Conservation (phyloP, 2,888 invertebrate species). For the Cybosia mesomella region DNA sequence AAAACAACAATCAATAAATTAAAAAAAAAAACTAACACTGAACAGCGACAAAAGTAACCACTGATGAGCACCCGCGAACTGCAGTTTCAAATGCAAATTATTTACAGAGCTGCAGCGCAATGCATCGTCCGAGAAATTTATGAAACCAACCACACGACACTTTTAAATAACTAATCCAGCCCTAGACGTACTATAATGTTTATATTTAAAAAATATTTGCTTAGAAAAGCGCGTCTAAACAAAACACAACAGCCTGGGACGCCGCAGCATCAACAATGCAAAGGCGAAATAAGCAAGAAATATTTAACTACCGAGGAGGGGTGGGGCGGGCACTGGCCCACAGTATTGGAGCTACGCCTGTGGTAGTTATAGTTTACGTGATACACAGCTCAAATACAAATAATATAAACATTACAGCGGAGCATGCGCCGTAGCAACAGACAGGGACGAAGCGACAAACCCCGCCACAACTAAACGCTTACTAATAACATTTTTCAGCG, state of each 20-base stretch:
- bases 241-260: constrained; percentile 85
- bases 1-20: constrained; percentile 64
- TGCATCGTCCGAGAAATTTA: constrained; percentile 68
- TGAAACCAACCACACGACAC: constrained; percentile 40
- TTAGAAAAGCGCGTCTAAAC: constrained; percentile 79
- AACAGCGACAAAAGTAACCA: constrained; percentile 80
- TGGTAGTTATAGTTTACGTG: constrained; percentile 88
- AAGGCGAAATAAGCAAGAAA: constrained; percentile 88
- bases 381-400: constrained; percentile 88
- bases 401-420: constrained; percentile 87
- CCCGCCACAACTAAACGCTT: constrained; percentile 46
- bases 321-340: constrained; percentile 83
- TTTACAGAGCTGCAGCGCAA: constrained; percentile 77
- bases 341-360: constrained; percentile 87
- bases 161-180: constrained; percentile 35
- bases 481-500: constrained; percentile 43
- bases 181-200: constrained; percentile 48
- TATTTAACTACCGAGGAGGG: constrained; percentile 86
- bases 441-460: constrained; percentile 71
- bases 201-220: constrained; percentile 71
- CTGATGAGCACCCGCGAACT: constrained; percentile 78
- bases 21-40: constrained; percentile 71
- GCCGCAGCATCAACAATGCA: constrained; percentile 87
- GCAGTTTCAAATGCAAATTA: constrained; percentile 83
- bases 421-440: constrained; percentile 81